Base-by-base conservation (phyloP, 2,888 invertebrate species). In the Hermaeophaga mercurialis region DNA sequence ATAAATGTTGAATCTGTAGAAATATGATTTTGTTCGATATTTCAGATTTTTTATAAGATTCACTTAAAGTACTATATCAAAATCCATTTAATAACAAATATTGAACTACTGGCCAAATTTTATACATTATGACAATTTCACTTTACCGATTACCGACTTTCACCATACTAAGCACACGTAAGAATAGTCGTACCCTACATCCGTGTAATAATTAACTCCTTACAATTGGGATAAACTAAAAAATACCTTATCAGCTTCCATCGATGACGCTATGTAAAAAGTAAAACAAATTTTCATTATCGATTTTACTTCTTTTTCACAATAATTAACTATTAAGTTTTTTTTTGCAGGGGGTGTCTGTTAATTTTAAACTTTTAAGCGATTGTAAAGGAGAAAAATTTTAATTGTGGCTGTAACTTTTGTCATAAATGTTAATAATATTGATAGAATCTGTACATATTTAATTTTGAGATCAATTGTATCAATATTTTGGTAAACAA, bases 171-270 rank as follows among this genome's bases (percentile, higher is more conserved):
- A 50, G 43, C 50, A 50, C 43, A 50, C 50, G 28, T 33, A 43
- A 50, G 44, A 52, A 52, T 52, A 52, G 52, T 52, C 9, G 43
- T 52, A 52, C 52, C 52, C 52, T 52, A 52, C 52, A 43, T 52
- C 43, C 41, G 31, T 22, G 11, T 33, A 31, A 18, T 14, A 17
- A 31, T n/a, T 17, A 19, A 22, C 22, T 41, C 5, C 4, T 41
- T 22, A 19, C 22, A 22, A 52, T 31, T 41, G 50, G 15, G 26
- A 46, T 43, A 8, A 12, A 24, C 28, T 28, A 47, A 22, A 39
- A 50, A 33, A 41, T n/a, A 15, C 41, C 33, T 43, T 19, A 12
- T 39, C 39, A 50, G 41, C 39, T 39, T 39, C 12, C 31, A 31
- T 41, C 41, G 18, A 43, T 22, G 8, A 43, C 33, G 31, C 33